phyloP scores from a whole-genome alignment of 53 echinoderm and acorn worm genomes.

The Holothuria leucospilota region DNA sequence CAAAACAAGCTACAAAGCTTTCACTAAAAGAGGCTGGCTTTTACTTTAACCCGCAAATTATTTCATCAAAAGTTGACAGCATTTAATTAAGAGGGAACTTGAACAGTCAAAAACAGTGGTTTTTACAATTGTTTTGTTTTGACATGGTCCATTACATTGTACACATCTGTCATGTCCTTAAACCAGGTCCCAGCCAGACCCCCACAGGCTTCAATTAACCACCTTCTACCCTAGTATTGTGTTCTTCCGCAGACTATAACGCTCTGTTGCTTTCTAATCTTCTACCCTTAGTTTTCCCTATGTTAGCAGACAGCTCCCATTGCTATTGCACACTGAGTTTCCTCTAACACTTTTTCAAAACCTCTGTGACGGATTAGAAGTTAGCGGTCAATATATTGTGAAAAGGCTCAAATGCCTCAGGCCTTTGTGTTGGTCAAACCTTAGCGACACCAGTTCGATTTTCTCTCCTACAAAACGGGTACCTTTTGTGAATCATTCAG shows the following conservation, averaged over 20 bases:
- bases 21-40: no score
- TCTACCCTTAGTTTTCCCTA: background rate
- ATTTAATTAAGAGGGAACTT: no score
- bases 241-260: background rate
- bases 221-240: slow-evolving; percentile 1
- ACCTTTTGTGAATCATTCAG: slow-evolving; percentile 1
- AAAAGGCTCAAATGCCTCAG: slow-evolving; percentile 30
- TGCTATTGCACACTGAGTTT: background rate
- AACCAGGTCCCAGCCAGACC: background rate
- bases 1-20: no score
- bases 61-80: no score
- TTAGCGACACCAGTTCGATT: slow-evolving; percentile 42
- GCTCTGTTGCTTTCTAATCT: slow-evolving; percentile 26
- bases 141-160: no score
- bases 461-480: slow-evolving; percentile 7
- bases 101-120: no score
- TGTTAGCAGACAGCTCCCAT: background rate
- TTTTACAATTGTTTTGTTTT: no score
- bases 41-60: no score
- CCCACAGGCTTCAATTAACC: slow-evolving; percentile 40
- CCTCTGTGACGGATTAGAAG: background rate
- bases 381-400: slow-evolving; percentile 27
- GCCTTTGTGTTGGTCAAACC: slow-evolving; percentile 39
- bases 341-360: background rate
- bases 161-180: no score